These are phyloP conservation scores for Trachymyrmex cornetzi DNA, from an alignment of 1,140 invertebrate species.

Conservation along the genomic window DNA sequence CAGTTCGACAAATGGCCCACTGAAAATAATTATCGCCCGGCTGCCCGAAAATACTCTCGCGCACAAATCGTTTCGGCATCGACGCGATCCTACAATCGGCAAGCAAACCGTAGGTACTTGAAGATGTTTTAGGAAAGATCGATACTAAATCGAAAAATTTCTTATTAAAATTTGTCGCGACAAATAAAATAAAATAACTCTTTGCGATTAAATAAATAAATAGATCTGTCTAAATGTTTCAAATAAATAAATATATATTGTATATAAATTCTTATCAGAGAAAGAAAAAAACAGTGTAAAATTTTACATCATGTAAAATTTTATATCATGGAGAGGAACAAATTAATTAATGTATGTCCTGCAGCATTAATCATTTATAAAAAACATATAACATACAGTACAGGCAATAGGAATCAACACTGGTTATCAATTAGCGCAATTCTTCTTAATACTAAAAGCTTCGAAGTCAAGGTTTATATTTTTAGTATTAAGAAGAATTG, in stretches of 20 bases:
- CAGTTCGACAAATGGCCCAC: conserved; percentile 70
- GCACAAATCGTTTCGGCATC: conserved; percentile 20
- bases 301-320: too few species aligned
- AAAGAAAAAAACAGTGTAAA: not conserved
- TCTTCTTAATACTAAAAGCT: too few species aligned
- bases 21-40: conserved; percentile 66
- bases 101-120: not conserved
- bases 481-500: too few species aligned
- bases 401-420: too few species aligned
- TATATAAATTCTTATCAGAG: not conserved
- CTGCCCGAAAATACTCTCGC: conserved; percentile 24
- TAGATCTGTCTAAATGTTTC: not conserved
- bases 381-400: too few species aligned
- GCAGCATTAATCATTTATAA: too few species aligned
- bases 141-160: not conserved
- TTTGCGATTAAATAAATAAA: not conserved
- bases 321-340: too few species aligned
- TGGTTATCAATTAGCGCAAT: too few species aligned
- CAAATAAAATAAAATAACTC: not conserved
- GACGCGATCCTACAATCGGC: conserved; percentile 7
- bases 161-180: not conserved
- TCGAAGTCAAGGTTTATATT: too few species aligned
- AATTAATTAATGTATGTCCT: too few species aligned
- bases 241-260: not conserved
- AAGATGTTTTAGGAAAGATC: not conserved